phyloP scores from a whole-genome alignment of 2,888 invertebrate species.

The Anthrax anthrax region DNA sequence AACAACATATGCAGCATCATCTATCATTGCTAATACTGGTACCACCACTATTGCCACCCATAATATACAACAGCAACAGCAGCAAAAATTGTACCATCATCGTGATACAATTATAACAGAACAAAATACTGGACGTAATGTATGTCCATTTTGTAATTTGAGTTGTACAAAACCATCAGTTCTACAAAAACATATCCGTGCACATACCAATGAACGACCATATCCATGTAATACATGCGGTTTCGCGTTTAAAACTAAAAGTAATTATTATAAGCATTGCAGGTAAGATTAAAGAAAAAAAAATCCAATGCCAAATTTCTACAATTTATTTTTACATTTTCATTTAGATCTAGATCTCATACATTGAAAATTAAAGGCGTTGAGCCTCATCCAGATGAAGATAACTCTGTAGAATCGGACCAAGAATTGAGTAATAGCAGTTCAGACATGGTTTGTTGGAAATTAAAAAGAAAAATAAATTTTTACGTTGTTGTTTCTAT shows the following conservation, averaged over 20 bases:
- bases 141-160: conserved; percentile 77
- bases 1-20: not conserved
- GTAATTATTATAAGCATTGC: conserved; percentile 83
- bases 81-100: conserved; percentile 6
- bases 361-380: conserved; percentile 49
- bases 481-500: no score
- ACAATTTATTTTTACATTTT: not conserved
- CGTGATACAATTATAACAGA: conserved; percentile 8
- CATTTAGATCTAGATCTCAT: conserved; percentile 51
- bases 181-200: conserved; percentile 83
- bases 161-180: conserved; percentile 88
- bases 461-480: no score
- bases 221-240: conserved; percentile 81
- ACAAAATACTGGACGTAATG: conserved; percentile 47
- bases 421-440: conserved; percentile 36
- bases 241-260: conserved; percentile 87
- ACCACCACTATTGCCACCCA: not conserved
- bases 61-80: conserved; percentile 8
- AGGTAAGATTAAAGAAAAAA: conserved; percentile 25
- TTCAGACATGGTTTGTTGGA: conserved; percentile 26
- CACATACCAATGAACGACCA: conserved; percentile 85
- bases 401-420: conserved; percentile 43
- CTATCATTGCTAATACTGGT: not conserved
- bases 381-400: conserved; percentile 40
- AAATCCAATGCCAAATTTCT: no score